A percentile compares a stretch with the other conserved stretches of the same genome.
Conservation (phyloP, 2,888 invertebrate species). For the Acrobasis repandana region DNA sequence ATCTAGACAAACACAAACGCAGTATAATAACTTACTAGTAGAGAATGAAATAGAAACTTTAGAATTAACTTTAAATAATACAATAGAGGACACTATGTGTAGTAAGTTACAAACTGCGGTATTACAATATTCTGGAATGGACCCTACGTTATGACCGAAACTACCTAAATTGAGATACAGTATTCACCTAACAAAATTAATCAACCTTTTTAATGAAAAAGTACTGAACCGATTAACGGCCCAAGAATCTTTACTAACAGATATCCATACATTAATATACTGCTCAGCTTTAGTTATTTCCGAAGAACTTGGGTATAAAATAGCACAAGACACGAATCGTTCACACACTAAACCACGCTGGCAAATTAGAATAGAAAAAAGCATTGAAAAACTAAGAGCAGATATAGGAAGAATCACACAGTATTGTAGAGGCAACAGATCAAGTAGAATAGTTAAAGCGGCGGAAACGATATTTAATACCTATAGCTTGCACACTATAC, state of each 20-base stretch:
- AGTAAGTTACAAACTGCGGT: not conserved
- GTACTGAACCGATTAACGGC: too few relatives aligned
- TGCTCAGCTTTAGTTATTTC: constrained; percentile 26
- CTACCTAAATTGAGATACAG: constrained; percentile 23
- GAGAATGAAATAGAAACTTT: too few relatives aligned
- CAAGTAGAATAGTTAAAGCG: too few relatives aligned
- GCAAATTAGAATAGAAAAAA: constrained; percentile 29
- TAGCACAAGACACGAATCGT: not conserved
- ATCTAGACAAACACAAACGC: not conserved
- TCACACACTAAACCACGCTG: constrained; percentile 22
- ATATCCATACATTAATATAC: constrained; percentile 29
- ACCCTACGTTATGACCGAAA: constrained; percentile 23
- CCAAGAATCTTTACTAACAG: not conserved
- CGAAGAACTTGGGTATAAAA: constrained; percentile 4
- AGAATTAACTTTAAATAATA: not conserved
- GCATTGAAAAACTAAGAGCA: constrained; percentile 29
- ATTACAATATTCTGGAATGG: not conserved
- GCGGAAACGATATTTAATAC: too few relatives aligned
- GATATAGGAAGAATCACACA: too few relatives aligned
- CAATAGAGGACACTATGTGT: not conserved
- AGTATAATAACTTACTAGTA: not conserved
- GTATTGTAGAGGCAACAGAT: too few relatives aligned
- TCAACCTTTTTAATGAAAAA: too few relatives aligned
- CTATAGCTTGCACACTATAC: too few relatives aligned
- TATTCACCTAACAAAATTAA: too few relatives aligned